Evolutionary conservation across 2,113 vertebrate genomes (phyloP), one percentile per base, ranked within the genome.

Genomic region (Plectropomus leopardus): DNA sequence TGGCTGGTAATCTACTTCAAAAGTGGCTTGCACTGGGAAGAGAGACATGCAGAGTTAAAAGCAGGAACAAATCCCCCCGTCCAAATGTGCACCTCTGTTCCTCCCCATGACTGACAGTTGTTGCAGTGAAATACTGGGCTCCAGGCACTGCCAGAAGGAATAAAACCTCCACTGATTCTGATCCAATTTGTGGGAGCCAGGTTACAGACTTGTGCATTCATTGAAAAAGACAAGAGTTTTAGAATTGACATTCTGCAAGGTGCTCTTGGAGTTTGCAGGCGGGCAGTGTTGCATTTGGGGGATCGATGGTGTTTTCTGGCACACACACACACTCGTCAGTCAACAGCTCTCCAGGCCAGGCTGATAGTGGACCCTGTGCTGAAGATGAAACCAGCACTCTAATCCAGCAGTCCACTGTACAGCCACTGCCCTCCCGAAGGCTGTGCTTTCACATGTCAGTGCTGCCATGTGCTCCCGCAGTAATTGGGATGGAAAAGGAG

Each of bases 141-240:
- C 65, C 84, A 76, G 87, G 90, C 86, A 74, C 72, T 63, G 91
- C 92, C 87, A 87, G 82, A 55, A 91, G 91, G 83, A 86, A 91
- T 85, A 86, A 93, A 92, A 89, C 67, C 88, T 88, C 85, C 75
- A 82, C 77, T 89, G 85, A 89, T 92, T 91, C 87, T 84, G 48
- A 90, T 86, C 89, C 92, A 93, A 91, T 94, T 91, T 91, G 86
- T 64, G 61, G 32, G 40, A 73, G 78, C 80, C 80, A 71, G 86
- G 90, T 87, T 90, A 83, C 83, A 80, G 85, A 86, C 80, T 83
- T 72, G 53, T 74, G 76, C 67, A 82, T 87, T 90, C 80, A 86
- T 84, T 84, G 78, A 81, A 83, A 82, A 85, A 90, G 85, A 92
- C 84, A 88, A 89, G 81, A 79, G 78, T 86, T 87, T 72, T 45